phyloP scores from a whole-genome alignment of 1,140 invertebrate genomes.

The Papilio polyxenes region DNA sequence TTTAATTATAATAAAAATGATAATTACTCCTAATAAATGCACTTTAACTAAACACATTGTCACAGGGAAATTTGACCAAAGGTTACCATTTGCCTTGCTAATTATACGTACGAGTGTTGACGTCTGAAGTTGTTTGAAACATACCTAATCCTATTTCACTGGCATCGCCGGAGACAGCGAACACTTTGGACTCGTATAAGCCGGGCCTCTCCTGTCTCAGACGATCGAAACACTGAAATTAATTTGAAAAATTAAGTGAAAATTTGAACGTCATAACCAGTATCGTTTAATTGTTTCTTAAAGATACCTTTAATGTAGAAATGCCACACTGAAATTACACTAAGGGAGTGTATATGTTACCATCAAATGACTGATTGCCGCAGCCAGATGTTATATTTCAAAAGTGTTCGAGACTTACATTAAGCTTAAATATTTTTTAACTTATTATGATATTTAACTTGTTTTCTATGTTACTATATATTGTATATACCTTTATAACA shows the following conservation, averaged over 20 bases:
- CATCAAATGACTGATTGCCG: too few relatives aligned
- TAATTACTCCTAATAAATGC: constrained; percentile 10
- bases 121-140: constrained; percentile 39
- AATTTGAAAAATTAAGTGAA: neutral
- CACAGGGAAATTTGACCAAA: neutral
- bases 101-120: neutral
- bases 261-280: too few relatives aligned
- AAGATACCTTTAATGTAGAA: too few relatives aligned
- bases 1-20: neutral
- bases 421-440: too few relatives aligned
- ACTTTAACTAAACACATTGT: neutral
- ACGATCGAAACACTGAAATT: constrained; percentile 81
- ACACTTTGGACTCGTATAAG: constrained; percentile 84
- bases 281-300: too few relatives aligned
- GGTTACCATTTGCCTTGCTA: constrained; percentile 9
- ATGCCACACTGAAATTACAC: too few relatives aligned
- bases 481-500: too few relatives aligned
- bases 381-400: too few relatives aligned
- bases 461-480: too few relatives aligned
- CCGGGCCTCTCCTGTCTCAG: constrained; percentile 80
- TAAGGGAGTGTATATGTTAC: too few relatives aligned
- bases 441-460: too few relatives aligned
- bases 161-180: constrained; percentile 90
- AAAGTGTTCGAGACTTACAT: too few relatives aligned
- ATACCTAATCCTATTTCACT: constrained; percentile 83